Conservation (phyloP, 2,888 invertebrate species). For the Pyrgus malvae region DNA sequence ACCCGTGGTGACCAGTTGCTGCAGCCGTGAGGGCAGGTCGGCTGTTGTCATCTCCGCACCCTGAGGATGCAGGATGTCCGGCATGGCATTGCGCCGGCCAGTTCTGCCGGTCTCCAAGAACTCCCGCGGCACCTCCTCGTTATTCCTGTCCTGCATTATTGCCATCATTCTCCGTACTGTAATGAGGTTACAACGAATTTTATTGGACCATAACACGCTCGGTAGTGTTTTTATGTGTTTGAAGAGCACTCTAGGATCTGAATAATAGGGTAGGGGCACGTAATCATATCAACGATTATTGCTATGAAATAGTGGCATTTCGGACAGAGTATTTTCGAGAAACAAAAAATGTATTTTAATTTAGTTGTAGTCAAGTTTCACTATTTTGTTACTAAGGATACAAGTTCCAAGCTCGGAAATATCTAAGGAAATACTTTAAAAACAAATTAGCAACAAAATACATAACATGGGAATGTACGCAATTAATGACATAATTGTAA, state of each 20-base stretch:
- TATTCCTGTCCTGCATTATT: slow-evolving; percentile 82
- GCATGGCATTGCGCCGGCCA: slow-evolving; percentile 93
- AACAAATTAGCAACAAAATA: neutral
- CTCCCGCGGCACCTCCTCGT: slow-evolving; percentile 85
- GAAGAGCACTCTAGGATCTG: neutral
- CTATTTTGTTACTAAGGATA: no score
- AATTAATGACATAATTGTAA: neutral
- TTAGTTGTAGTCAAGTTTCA: no score
- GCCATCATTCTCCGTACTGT: slow-evolving; percentile 83
- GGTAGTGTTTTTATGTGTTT: neutral
- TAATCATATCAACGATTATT: no score
- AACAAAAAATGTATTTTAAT: no score
- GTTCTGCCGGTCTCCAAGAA: slow-evolving; percentile 93
- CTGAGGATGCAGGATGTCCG: slow-evolving; percentile 89
- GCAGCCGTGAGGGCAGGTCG: slow-evolving; percentile 88
- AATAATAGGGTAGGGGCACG: neutral
- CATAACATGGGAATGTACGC: neutral
- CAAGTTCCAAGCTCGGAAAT: no score
- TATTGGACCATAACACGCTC: neutral
- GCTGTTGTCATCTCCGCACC: slow-evolving; percentile 88
- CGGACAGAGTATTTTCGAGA: no score
- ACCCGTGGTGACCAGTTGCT: slow-evolving; percentile 86
- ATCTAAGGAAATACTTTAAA: neutral
- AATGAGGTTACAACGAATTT: slow-evolving; percentile 33
- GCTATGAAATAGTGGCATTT: no score